Evolutionary conservation across 1,140 invertebrate genomes (phyloP), one percentile per base, ranked within the genome.

Genomic region (Dendrolimus punctatus): DNA sequence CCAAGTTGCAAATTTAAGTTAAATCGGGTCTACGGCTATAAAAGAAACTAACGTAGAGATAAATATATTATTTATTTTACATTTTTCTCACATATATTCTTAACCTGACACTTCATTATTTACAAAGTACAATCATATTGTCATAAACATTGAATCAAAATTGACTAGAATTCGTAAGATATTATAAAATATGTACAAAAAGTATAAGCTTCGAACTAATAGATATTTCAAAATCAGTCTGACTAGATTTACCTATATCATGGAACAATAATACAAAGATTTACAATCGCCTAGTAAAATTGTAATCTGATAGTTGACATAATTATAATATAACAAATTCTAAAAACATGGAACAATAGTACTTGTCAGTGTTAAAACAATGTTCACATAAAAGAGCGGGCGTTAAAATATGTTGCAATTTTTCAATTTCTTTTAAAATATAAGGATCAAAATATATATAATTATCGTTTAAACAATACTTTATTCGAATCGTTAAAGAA

Each of bases 101-200:
- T 57, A 62, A 53, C 47, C 71, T 55, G 57, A 7, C 51, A 57
- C 37, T 62, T 64, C 60, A 51, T 68, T 82, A 81, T 82, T 71
- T 82, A 84, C 77, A 79, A 40, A 69, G 65, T 81, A 82, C 77
- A 82, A 79, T 82, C 60, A 82, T 80, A 84, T 84, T 82, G 80
- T 81, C 80, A 65, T 77, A 79, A 80, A 82, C 73, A 79, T 76
- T 79, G 53, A 82, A 79, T 82, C 77, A 76, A 84, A 84, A 84
- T 84, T 84, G 79, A 84, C 80, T 84, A 84, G 68, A 73, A 57
- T 67, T 71, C 68, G 71, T 62, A 68, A 58, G 62, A 57, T 80
- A 77, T 75, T 81, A 84, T 73, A 80, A 71, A 80, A 64, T 73
- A 49, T 84, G 77, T 81, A 66, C 80, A 84, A 75, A 80, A 73